phyloP scores from a whole-genome alignment of 2,797 vertebrate species.

The Heteromormyrus szaboi region DNA sequence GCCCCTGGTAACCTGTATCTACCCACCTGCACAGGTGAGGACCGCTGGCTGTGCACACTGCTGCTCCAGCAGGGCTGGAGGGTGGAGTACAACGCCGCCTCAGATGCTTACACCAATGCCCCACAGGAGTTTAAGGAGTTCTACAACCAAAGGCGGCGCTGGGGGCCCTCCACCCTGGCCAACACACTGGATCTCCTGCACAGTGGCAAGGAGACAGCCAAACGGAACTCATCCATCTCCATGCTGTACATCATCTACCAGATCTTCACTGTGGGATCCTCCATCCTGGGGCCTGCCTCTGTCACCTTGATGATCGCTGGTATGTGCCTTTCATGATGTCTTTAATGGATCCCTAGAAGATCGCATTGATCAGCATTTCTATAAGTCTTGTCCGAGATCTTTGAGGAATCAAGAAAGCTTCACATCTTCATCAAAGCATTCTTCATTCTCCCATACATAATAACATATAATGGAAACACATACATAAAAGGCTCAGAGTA shows the following conservation, averaged over 20 bases:
- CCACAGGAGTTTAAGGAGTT: slow-evolving; percentile 76
- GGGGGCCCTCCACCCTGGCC: slow-evolving; percentile 73
- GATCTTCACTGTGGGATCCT: slow-evolving; percentile 64
- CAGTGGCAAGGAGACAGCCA: slow-evolving; percentile 58
- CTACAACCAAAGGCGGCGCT: slow-evolving; percentile 72
- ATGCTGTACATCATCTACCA: slow-evolving; percentile 61
- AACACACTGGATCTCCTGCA: slow-evolving; percentile 70
- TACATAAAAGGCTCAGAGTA: not conserved
- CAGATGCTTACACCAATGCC: slow-evolving; percentile 74
- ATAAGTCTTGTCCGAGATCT: not conserved
- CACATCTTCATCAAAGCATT: not conserved
- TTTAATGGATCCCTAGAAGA: not conserved
- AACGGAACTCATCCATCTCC: slow-evolving; percentile 68
- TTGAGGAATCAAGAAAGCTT: not conserved
- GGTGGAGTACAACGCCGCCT: slow-evolving; percentile 74
- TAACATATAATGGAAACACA: not conserved
- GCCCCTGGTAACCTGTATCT: not conserved
- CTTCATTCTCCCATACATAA: not conserved
- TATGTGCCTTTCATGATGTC: slow-evolving; percentile 27
- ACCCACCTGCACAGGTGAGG: too few species aligned
- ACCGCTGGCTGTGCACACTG: slow-evolving; percentile 57
- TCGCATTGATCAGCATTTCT: not conserved
- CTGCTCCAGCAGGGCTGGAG: slow-evolving; percentile 73
- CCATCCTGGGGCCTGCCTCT: slow-evolving; percentile 73
- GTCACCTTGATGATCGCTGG: slow-evolving; percentile 74